Percentiles rank a stretch among this genome's conserved stretches.
These are phyloP conservation scores for Steinernema feltiae DNA, from an alignment of 1,140 invertebrate species.

Conservation along the genomic window DNA sequence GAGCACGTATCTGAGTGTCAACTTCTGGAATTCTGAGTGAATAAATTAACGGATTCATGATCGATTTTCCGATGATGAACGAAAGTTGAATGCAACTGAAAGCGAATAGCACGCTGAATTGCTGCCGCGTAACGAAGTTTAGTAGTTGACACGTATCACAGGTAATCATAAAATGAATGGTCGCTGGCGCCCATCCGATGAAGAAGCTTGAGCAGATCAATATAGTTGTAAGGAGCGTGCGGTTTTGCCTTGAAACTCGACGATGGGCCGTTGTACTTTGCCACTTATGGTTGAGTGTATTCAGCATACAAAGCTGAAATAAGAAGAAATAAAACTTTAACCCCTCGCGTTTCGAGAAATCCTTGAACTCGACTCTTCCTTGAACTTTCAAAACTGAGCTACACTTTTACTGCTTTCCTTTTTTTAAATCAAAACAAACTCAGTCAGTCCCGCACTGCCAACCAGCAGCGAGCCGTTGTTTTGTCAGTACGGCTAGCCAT, in stretches of 20 bases:
- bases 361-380: too few relatives aligned
- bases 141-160: slow-evolving; percentile 33
- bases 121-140: background rate
- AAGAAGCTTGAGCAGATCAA: slow-evolving; percentile 46
- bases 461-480: too few relatives aligned
- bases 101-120: slow-evolving; percentile 40
- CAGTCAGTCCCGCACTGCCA: too few relatives aligned
- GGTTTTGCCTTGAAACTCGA: slow-evolving; percentile 33
- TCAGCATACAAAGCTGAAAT: slow-evolving; percentile 41
- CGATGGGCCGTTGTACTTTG: slow-evolving; percentile 4
- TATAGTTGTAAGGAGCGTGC: slow-evolving; percentile 41
- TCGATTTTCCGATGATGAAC: slow-evolving; percentile 45
- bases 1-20: slow-evolving; percentile 21
- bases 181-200: slow-evolving; percentile 48
- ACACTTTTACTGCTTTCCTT: too few relatives aligned
- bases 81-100: slow-evolving; percentile 40
- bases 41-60: slow-evolving; percentile 47
- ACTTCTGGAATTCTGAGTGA: slow-evolving; percentile 47
- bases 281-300: slow-evolving; percentile 17
- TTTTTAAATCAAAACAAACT: too few relatives aligned
- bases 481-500: too few relatives aligned
- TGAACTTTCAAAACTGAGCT: too few relatives aligned
- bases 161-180: slow-evolving; percentile 39
- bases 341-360: background rate
- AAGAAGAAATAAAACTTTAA: background rate